Base-by-base conservation (phyloP, 2,797 vertebrate genomes). In the Artibeus lituratus region DNA sequence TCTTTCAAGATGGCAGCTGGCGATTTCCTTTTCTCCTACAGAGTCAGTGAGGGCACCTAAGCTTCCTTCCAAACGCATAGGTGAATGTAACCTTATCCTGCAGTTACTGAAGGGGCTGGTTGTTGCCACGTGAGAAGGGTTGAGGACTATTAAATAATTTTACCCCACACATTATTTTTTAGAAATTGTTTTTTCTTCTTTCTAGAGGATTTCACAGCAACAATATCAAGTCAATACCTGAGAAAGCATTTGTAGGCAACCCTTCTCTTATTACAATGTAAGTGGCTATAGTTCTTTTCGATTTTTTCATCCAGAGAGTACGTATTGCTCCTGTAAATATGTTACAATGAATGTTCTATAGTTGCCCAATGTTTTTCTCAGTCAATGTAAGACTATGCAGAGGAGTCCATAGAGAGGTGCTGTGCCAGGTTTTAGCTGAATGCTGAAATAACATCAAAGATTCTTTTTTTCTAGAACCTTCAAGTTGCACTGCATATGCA, bases 121-220 rank as follows among this genome's bases (percentile, higher is more conserved):
- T 76, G 47, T 62, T 85, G 49, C 18, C 65, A 37, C 3, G 5
- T 29, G 37, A 8, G 39, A 32, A n/a, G 8, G 26, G 32, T 10
- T 15, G 39, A n/a, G 10, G 5, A 37, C 73, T 88, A 42, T 35
- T 77, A 59, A 77, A 49, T 91, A 22, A 92, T 57, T 84, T 86
- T 72, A 88, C n/a, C 5, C 1, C 35, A 73, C n/a, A 93, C 1
- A 9, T 42, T 85, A 78, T 90, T 95, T 89, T 93, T 74, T 92
- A 65, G 44, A 89, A 85, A 44, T 5, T 65, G 16, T 59, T 78
- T 93, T 93, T 90, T 94, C 96, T 88, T 97, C 97, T 97, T 98
- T 98, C 62, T 97, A 99, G 99, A 95, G 99, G 99, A 97, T 99
- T 99, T 98, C 99, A 99, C 91, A 99, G 99, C 97, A 99, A 99